Evolutionary conservation across 2,113 vertebrate genomes (phyloP).

Genomic region (Rhadina sibilatrix): DNA sequence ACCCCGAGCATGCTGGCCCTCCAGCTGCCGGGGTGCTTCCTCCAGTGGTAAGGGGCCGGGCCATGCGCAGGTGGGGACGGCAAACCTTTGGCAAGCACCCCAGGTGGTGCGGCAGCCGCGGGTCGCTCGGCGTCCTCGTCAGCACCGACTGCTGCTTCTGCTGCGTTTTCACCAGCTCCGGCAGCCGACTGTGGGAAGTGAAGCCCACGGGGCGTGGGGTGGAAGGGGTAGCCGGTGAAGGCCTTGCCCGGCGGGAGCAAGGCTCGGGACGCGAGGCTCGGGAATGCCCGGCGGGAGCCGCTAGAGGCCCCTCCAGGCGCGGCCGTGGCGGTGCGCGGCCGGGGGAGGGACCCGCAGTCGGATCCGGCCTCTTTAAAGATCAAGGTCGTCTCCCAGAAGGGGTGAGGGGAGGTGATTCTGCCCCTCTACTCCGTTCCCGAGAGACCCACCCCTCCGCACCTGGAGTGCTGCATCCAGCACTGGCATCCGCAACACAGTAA

Average conservation of each 20-base stretch:
- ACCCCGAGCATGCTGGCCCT: neutral
- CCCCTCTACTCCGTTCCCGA: neutral
- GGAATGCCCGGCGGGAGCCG: neutral
- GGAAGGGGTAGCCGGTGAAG: fast-evolving
- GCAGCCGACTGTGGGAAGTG: fast-evolving
- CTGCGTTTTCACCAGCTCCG: fast-evolving
- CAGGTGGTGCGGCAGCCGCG: neutral
- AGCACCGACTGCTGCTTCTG: neutral
- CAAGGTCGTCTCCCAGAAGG: fast-evolving
- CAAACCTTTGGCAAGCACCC: neutral
- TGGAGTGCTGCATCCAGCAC: neutral
- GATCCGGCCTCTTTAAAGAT: fast-evolving
- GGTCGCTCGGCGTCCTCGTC: neutral
- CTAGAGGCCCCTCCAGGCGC: neutral
- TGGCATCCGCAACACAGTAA: neutral
- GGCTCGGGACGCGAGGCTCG: fast-evolving
- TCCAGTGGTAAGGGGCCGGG: neutral
- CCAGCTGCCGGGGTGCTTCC: neutral
- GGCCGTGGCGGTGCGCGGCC: neutral
- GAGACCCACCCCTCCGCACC: neutral
- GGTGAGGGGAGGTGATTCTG: neutral
- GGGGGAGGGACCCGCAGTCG: fast-evolving
- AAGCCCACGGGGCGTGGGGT: neutral
- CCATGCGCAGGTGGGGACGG: fast-evolving
- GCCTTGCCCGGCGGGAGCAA: no score